Evolutionary conservation across 2,888 invertebrate genomes (phyloP), one percentile per base, ranked within the genome.

Genomic region (Drosophila atroscutellata): DNA sequence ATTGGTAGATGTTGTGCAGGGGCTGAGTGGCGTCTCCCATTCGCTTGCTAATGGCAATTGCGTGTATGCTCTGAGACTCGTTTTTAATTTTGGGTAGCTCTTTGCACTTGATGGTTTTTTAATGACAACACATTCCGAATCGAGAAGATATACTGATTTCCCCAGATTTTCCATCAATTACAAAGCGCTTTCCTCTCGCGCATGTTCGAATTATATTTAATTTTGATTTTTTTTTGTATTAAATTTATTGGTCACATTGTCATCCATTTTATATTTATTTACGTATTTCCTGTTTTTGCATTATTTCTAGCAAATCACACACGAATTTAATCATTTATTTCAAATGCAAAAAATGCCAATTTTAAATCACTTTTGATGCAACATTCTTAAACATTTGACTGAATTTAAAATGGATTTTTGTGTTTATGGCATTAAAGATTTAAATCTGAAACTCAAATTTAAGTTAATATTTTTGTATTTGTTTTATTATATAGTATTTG

Each of bases 31-130:
- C 15, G 18, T 26, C 36, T 18, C 34, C 56, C 54, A 52, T 45
- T 56, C 57, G 51, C 30, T 55, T 50, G 50, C 80, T 80, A 87
- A 84, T 84, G 72, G 69, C 85, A 82, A 55, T 82, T 78, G 87
- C 87, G 84, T 84, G 84, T 69, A 52, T 42, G 61, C 51, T 42
- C 36, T 54, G 28, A 6, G 64, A 15, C 37, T 34, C 4, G 36
- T 18, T 7, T 18, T 26, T 36, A 11, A 47, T 36, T 32, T 39
- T 37, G 24, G 50, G n/a, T 15, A 47, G 45, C 28, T 71, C 45
- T 20, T 2, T 20, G 11, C 28, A 26, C 42, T 72, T 77, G 77
- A 78, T 78, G 66, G 39, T 45, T 45, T 63, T 78, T 78, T 78
- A 78, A 78, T 78, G 50, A 45, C 60, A 69, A 50, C 36, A 47